Evolutionary conservation across 30 jellyfish, hydroid and myxozoan species (phyloP), one percentile per base, ranked within the genome.

Genomic region (Hydra vulgaris): DNA sequence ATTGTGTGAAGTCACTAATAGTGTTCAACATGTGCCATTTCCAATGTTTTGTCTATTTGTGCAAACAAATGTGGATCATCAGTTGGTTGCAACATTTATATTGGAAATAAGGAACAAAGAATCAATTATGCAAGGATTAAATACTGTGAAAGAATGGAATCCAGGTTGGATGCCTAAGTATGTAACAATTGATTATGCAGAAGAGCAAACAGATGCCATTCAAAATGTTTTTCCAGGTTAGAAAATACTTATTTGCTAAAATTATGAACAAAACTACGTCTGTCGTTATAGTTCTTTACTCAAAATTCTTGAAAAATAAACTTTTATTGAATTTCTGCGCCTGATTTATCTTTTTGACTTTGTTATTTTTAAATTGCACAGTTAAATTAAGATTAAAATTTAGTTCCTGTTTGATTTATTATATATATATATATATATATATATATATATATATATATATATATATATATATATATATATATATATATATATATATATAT

Each of bases 21-120:
- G 73, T 20, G 87, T 86, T 40, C 83, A 82, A 25, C 75, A 78
- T 17, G 77, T 78, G 67, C 79, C 96, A 22, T 70, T 88, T 61
- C 96, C 96, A n/a, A 53, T 88, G 76, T 80, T 84, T 67, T 84
- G 87, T 72, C 70, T 88, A 70, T 88, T 83, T 68, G 96, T 88
- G 53, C 94, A 84, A 66, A 88, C 95, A 7, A 88, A 88, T 73
- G 96, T 88, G 18, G 93, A 88, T 55, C 85, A 84, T 81, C 96
- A 88, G 71, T 79, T 88, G 20, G 96, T 84, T 21, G 95, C 79
- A 7, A 24, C 93, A 53, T 88, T 84, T 21, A 73, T 89, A 24
- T 67, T 84, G 22, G 92, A 89, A 74, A 78, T 53, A 21, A 77
- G 82, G 61, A 72, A 67, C n/a, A 74, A 73, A 19, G 93, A 71